Base-by-base conservation (phyloP, 37 sponge, comb jelly and placozoan genomes). In the Lycopodina hypogea region DNA sequence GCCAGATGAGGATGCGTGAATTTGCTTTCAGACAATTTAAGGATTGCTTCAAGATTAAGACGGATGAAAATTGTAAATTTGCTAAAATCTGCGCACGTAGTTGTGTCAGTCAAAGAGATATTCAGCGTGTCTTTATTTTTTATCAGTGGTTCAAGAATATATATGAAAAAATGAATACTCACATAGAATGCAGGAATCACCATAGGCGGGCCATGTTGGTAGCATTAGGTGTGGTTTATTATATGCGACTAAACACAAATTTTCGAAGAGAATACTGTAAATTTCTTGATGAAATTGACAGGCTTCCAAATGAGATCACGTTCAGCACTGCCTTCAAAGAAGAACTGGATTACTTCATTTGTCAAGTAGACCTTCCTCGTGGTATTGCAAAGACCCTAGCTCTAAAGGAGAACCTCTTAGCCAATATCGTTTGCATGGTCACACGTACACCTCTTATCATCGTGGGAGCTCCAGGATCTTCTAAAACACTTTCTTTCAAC, bases 401-500 rank as follows among this genome's bases (percentile, higher is more conserved):
- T 63, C 66, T 95, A 34, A 95, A 89, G 69, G 96, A 95, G 85
- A 95, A 95, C 74, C 71, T 95, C 42, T 95, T 95, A 83, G 92
- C 92, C 18, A 83, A 80, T 52, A 73, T 91, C 42, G 84, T 92
- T 15, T 95, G 96, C 56, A 88, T 86, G 7, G 78, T 85, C 34
- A 86, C 89, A 3, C 83, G 83, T 51, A 86, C 90, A 22, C 96
- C 96, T 35, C 85, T 95, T 38, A 95, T 95, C 36, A 92, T 95
- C 23, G 96, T 95, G 24, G 96, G 96, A 2, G 89, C 89, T 32
- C 96, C 96, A 41, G 96, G 96, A 23, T 89, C 90, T 8, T 91
- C 92, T 0, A 95, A 95, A 45, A 95, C 96, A 4, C 87, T 95
- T 37, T 95, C 96, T 32, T 95, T 95, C 83, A 92, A 95, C 82